phyloP scores from a whole-genome alignment of 1,140 invertebrate genomes.

The Nautilus pompilius region DNA sequence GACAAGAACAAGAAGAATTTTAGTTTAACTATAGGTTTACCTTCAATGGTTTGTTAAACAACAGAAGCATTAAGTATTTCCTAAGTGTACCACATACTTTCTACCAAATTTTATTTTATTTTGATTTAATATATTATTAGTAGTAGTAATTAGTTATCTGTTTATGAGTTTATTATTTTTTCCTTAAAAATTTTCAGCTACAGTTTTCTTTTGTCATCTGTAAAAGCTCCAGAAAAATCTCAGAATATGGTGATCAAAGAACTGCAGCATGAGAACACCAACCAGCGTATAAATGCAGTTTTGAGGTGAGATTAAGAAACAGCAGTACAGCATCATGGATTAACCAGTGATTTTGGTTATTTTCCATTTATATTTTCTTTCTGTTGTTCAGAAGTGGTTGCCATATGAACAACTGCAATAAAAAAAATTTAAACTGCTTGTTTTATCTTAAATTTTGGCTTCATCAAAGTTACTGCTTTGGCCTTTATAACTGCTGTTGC shows the following conservation, averaged over 20 bases:
- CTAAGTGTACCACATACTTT: not conserved
- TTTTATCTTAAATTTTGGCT: too few species aligned
- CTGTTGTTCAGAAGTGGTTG: too few species aligned
- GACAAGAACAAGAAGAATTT: not conserved
- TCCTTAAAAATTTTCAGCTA: slow-evolving; percentile 70
- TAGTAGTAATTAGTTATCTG: not conserved
- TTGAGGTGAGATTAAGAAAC: slow-evolving; percentile 68
- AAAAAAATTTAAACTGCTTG: too few species aligned
- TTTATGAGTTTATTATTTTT: not conserved
- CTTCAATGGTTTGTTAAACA: not conserved
- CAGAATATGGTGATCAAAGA: slow-evolving; percentile 83
- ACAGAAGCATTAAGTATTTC: not conserved
- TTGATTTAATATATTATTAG: not conserved
- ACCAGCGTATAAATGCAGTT: slow-evolving; percentile 74
- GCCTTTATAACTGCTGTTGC: too few species aligned
- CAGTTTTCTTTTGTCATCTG: slow-evolving; percentile 89
- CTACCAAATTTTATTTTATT: not conserved
- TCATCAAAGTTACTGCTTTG: too few species aligned
- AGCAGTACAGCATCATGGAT: too few species aligned
- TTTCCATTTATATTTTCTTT: too few species aligned
- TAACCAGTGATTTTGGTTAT: not conserved
- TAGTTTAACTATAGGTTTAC: not conserved
- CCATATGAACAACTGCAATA: too few species aligned
- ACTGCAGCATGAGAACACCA: slow-evolving; percentile 77
- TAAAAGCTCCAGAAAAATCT: slow-evolving; percentile 82